Evolutionary conservation across 2,797 vertebrate species (phyloP).

Genomic region (Emys orbicularis): DNA sequence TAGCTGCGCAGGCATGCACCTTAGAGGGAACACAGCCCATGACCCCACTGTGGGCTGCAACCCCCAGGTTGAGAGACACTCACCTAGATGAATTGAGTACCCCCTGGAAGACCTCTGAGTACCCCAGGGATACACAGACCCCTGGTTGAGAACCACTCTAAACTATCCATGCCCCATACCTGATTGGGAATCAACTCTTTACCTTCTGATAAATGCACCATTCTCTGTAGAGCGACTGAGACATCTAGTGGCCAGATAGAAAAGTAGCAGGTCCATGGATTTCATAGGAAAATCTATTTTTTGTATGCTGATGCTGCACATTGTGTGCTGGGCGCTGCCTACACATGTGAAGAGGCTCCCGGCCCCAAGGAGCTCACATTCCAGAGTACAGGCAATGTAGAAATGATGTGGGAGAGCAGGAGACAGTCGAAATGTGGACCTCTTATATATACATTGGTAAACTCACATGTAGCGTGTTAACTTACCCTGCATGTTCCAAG

Average conservation of each 20-base stretch:
- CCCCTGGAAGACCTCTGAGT: no score
- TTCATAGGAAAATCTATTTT: not conserved
- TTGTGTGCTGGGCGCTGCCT: not conserved
- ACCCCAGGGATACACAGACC: no score
- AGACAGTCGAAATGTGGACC: not conserved
- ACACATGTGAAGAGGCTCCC: not conserved
- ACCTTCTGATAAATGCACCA: not conserved
- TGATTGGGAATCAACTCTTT: not conserved
- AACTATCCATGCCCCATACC: not conserved
- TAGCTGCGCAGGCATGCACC: no score
- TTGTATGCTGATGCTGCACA: not conserved
- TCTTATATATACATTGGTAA: not conserved
- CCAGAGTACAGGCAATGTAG: not conserved
- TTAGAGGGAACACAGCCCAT: not conserved
- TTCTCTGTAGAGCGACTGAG: conserved; percentile 44
- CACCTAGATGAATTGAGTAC: no score
- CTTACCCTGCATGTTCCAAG: not conserved
- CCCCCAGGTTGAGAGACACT: no score
- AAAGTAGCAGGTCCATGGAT: not conserved
- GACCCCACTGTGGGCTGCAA: no score
- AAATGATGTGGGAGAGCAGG: no score
- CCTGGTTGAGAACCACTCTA: no score
- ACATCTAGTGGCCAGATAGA: conserved; percentile 64
- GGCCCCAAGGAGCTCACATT: not conserved
- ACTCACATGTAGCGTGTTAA: not conserved